Base-by-base conservation (phyloP, 2,113 vertebrate species). In the Eulacestoma nigropectus region DNA sequence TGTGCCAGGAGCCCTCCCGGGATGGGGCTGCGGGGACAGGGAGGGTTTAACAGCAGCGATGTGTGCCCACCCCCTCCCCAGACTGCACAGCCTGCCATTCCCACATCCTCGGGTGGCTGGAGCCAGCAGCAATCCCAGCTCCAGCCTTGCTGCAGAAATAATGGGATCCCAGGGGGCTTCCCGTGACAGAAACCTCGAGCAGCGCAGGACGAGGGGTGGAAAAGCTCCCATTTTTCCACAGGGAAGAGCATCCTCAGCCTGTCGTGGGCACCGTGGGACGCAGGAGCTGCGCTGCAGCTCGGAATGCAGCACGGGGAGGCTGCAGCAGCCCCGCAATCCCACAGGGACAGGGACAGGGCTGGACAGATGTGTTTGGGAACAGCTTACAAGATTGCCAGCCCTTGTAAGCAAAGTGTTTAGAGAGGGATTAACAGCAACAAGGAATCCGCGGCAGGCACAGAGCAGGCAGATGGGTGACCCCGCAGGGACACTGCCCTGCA, bases 141-240 rank as follows among this genome's bases (percentile, higher is more conserved):
- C 47, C 16, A 70, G 73, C 30, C 90, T 52, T 75, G 76, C 89
- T 81, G 89, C 76, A 70, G 79, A 52, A 95, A 89, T 78, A 92
- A 93, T 84, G 56, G 80, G 39, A 52, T 90, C 93, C 80, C 86
- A 35, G 41, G 83, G 73, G 89, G 27, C 10, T 92, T 75, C 67
- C 76, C 16, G 5, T 21, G 86, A 37, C 52, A 32, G 53, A 74
- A 14, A 52, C 64, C 72, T 63, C 4, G 20, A 65, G 64, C 55
- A 55, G n/a, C 33, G 9, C 37, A 65, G 59, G 84, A 78, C 7
- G 7, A 30, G 0, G 7, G 15, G 21, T 67, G 33, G 75, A 19
- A 59, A 56, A 62, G 27, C 37, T 89, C 18, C 63, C 13, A 1
- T n/a, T 41, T 35, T 49, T 49, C 15, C 11, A 2, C 11, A 7